Evolutionary conservation across 2,888 invertebrate genomes (phyloP), one percentile per base, ranked within the genome.

Genomic region (Lasioglossum lativentre): DNA sequence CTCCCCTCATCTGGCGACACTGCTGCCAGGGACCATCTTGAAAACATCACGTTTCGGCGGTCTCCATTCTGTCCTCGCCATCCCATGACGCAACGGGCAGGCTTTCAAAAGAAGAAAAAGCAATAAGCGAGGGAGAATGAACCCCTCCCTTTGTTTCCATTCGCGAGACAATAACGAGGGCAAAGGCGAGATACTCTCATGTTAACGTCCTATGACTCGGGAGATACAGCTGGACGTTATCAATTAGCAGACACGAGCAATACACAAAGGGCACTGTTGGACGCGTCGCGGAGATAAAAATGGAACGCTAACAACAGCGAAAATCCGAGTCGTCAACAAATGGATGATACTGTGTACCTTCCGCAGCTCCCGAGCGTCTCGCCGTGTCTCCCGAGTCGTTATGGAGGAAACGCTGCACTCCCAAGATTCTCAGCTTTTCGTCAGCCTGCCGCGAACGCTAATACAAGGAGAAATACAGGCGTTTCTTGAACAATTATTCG

Each of bases 401-500:
- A 63, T 30, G 16, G 63, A 63, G 63, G 63, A 63, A 63, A 63
- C 63, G 16, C 63, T 63, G 34, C 23, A 34, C 66, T 66, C 66
- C 34, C 34, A 34, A 66, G 30, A 34, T 34, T 66, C 34, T 66
- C 66, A 34, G 66, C 34, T 30, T 38, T 63, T n/a, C 47, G 66
- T 68, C 45, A 45, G 71, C 38, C 16, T 66, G 34, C 47, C 72
- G 78, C 71, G 72, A 52, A 75, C 72, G 75, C 71, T 75, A 82
- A 82, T 88, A 82, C 86, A 83, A 87, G 83, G 66, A 59, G 77
- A 72, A 81, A 76, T 83, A 82, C 77, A 81, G 82, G 81, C 78
- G 78, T 72, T 79, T 81, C 80, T 42, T 76, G 42, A 85, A 85
- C 76, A 82, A 83, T 88, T 83, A 89, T 71, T 90, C 68, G 68